A percentile compares a stretch with the other conserved stretches of the same genome.
Evolutionary conservation across 2,888 invertebrate species (phyloP).

Genomic region (Calliphora vomitoria): DNA sequence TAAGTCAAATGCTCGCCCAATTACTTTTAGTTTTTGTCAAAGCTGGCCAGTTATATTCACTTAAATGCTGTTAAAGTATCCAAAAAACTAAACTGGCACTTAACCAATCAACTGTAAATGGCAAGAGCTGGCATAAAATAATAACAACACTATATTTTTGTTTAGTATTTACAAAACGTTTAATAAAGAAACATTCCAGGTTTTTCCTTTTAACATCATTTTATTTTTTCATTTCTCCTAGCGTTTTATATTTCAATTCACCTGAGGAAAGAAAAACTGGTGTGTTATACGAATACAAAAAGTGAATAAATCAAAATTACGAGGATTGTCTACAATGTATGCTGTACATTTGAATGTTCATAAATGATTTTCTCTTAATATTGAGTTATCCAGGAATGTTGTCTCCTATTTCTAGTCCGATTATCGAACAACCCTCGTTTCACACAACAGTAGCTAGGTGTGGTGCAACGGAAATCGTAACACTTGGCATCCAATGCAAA

Average conservation of each 20-base stretch:
- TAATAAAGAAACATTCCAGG: slow-evolving; percentile 16
- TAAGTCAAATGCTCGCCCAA: not conserved
- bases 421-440: not conserved
- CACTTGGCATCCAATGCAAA: slow-evolving; percentile 60
- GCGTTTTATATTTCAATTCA: slow-evolving; percentile 9
- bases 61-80: not conserved
- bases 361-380: no score
- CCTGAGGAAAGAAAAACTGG: not conserved
- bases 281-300: not conserved
- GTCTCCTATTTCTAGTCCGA: no score
- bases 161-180: slow-evolving; percentile 14
- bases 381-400: no score
- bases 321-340: not conserved
- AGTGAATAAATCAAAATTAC: not conserved
- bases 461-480: slow-evolving; percentile 55
- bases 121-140: not conserved
- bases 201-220: slow-evolving; percentile 4
- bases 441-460: slow-evolving; percentile 3
- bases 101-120: slow-evolving; percentile 25
- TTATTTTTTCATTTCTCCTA: slow-evolving; percentile 3
- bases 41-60: not conserved
- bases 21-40: not conserved
- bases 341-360: no score
- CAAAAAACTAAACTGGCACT: slow-evolving; percentile 10
- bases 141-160: slow-evolving; percentile 13